These are phyloP conservation scores for Brachymystax lenok DNA, from an alignment of 2,797 vertebrate genomes.

Conservation along the genomic window DNA sequence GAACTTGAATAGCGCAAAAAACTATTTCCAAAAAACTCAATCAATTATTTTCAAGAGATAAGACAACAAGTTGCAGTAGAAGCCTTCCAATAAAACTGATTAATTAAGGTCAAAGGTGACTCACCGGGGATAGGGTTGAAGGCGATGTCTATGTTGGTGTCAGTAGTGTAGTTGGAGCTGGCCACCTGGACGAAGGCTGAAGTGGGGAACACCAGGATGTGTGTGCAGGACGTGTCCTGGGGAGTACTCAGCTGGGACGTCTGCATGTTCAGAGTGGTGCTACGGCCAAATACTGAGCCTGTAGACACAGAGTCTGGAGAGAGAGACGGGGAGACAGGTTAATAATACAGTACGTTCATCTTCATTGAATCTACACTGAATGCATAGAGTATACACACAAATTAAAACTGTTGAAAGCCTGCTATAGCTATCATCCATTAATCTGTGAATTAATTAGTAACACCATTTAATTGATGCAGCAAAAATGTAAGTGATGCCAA, in stretches of 20 bases:
- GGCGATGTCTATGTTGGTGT: slow-evolving; percentile 87
- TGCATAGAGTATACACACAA: not conserved
- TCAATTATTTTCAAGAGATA: too few relatives aligned
- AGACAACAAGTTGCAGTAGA: too few relatives aligned
- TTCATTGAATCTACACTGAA: slow-evolving; percentile 61
- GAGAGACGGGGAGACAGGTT: not conserved
- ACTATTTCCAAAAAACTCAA: too few relatives aligned
- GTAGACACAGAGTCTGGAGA: slow-evolving; percentile 88
- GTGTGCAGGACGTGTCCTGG: slow-evolving; percentile 98
- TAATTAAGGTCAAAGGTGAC: not conserved
- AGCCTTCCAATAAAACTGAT: too few relatives aligned
- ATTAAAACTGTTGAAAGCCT: not conserved
- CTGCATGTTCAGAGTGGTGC: slow-evolving; percentile 98
- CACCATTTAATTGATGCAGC: not conserved
- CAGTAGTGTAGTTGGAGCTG: slow-evolving; percentile 79
- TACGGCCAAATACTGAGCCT: slow-evolving; percentile 96
- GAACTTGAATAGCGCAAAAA: too few relatives aligned
- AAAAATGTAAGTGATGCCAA: not conserved
- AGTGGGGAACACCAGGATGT: slow-evolving; percentile 81
- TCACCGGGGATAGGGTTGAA: slow-evolving; percentile 89
- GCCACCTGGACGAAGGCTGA: slow-evolving; percentile 87
- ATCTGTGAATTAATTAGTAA: not conserved
- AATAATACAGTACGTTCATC: not conserved
- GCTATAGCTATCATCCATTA: not conserved
- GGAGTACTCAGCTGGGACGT: slow-evolving; percentile 97